Base-by-base conservation (phyloP, 2,113 vertebrate genomes). In the Abramis brama region DNA sequence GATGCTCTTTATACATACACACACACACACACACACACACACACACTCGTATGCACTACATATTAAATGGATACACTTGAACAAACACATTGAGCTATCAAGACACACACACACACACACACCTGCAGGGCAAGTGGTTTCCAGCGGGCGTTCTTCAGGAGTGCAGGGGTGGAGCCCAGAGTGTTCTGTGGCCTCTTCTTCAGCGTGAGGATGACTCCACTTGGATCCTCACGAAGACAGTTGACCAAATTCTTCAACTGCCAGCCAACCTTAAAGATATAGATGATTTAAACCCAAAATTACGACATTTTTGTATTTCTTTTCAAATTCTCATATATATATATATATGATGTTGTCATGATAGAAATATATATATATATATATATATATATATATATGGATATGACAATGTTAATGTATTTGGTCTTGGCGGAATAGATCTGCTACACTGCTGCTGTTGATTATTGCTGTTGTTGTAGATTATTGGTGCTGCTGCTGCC, bases 221-320 rank as follows among this genome's bases (percentile, higher is more conserved):
- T 84, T 17, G 90, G 90, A 57, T 91, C 90, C 62, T 91, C 90
- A 47, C 90, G 87, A 1, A 91, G 80, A 83, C 88, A 89, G 76
- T 89, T 88, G 75, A 91, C 90, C 83, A 91, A 62, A 66, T 91
- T 91, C 88, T 91, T 91, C n/a, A 91, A 75, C 88, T 91, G 90
- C 90, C 90, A 91, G 21, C 90, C 90, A 45, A 91, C 90, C 90
- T 91, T 23, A 74, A 21, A 62, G 12, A 87, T 50, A 60, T 25
- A 74, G 23, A 74, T 52, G 45, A 50, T 77, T 77, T 55, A 21
- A 21, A 55, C 17, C 19, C 19, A 6, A 55, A 55, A 55, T 55
- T 19, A 55, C 0, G 12, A 4, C 47, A 19, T 55, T 21, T 55
- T 19, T 21, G 4, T 55, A 55, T 55, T 55, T 21, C 2, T 55